Conservation (phyloP, 2,888 invertebrate species). For the Hofmannophila pseudospretella region DNA sequence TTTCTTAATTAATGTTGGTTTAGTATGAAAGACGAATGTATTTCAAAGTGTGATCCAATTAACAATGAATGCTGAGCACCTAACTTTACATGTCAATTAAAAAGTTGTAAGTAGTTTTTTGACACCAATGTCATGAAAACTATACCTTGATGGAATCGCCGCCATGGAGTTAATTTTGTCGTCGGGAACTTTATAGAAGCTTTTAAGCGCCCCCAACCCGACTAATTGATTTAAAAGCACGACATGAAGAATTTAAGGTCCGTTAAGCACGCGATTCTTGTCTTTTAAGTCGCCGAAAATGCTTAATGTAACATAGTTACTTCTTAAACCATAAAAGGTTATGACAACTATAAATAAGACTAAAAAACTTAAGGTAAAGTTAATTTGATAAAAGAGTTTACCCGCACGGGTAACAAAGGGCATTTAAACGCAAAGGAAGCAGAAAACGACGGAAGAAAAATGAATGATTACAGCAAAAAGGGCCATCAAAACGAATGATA, state of each 20-base stretch:
- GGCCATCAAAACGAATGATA: conserved; percentile 77
- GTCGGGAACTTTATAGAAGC: conserved; percentile 32
- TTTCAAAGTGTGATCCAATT: too few relatives aligned
- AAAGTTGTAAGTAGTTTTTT: neutral
- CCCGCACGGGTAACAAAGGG: conserved; percentile 53
- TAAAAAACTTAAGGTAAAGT: conserved; percentile 31
- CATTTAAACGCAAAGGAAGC: conserved; percentile 70
- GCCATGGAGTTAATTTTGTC: conserved; percentile 2
- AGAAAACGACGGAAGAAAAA: conserved; percentile 75
- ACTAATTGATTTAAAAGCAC: conserved; percentile 54
- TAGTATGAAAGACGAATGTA: too few relatives aligned
- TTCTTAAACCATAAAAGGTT: conserved; percentile 11
- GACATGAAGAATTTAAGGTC: conserved; percentile 39
- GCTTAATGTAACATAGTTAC: neutral
- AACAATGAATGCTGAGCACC: too few relatives aligned
- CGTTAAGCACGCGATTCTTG: conserved; percentile 39
- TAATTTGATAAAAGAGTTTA: conserved; percentile 60
- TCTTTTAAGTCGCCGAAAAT: conserved; percentile 29
- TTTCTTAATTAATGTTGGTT: too few relatives aligned
- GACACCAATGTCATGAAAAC: conserved; percentile 4
- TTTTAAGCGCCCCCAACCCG: conserved; percentile 37
- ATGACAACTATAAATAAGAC: conserved; percentile 10
- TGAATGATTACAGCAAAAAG: conserved; percentile 77
- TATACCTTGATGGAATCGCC: conserved; percentile 6
- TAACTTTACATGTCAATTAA: neutral